Base-by-base conservation (phyloP, 2,888 invertebrate genomes). In the Oligia strigilis region DNA sequence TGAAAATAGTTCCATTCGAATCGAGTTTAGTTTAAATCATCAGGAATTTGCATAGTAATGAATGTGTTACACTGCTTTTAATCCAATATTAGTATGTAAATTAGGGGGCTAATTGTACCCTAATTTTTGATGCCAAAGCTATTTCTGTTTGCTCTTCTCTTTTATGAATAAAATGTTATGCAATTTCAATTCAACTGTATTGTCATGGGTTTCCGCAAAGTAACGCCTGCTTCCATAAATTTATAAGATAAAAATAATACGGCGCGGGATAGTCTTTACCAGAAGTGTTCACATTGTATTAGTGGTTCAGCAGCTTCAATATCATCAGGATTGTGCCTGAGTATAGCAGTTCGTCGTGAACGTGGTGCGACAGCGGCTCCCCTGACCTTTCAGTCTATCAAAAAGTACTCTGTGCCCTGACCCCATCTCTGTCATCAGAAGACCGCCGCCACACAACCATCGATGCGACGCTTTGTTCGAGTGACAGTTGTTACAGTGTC, bases 31-130 rank as follows among this genome's bases (percentile, higher is more conserved):
- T 77, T 62, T 29, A 66, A 43, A 58, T 71, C 19, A 69, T 23
- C 11, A 76, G 43, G 43, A 69, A 72, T 86, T 82, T 66, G 23
- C 77, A 73, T 86, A 71, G 36, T 62, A 82, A 76, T 86, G 36
- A 67, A 58, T 49, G 58, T 40, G 49, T 29, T 71, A 62, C 29
- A 40, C 14, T 43, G 70, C 14, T 62, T 71, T 81, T 72, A 64
- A 72, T 71, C 29, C 2, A 40, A 70, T 19, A 73, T 62, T 36
- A 49, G 40, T 60, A 81, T 62, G 71, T 9, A 81, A 62, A 85
- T 67, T 4, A n/a, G 5, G 14, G 40, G 55, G 5, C 43, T 4
- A 60, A n/a, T 58, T 19, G 40, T 1, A 8, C 6, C 11, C 43
- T 72, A 60, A 46, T 40, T 69, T 67, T 36, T 60, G 13, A 36